phyloP scores from a whole-genome alignment of 1,140 invertebrate species.

The Bacillus rossius region DNA sequence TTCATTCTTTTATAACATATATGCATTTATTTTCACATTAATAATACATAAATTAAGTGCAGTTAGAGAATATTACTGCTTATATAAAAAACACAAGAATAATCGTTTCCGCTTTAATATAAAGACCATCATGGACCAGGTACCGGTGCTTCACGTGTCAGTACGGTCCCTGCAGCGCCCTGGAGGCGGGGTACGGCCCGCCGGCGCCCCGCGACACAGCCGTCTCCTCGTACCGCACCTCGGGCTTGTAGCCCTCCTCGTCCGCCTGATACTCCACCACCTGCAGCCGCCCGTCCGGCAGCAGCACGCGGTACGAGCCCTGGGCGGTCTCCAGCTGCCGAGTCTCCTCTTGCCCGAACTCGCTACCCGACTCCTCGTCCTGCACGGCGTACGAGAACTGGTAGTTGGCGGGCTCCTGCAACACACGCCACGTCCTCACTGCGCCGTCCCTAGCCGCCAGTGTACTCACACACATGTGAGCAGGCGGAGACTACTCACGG shows the following conservation, averaged over 20 bases:
- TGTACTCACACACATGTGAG: too few species aligned
- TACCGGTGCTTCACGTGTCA: too few species aligned
- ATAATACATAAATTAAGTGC: too few species aligned
- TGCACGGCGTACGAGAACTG: slow-evolving; percentile 60
- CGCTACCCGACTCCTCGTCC: slow-evolving; percentile 62
- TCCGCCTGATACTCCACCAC: slow-evolving; percentile 79
- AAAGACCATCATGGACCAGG: too few species aligned
- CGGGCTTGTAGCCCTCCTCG: slow-evolving; percentile 72
- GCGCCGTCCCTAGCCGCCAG: slow-evolving; percentile 65
- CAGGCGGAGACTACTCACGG: background rate
- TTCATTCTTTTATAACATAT: too few species aligned
- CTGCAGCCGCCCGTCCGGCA: slow-evolving; percentile 81
- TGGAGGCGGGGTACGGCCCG: background rate
- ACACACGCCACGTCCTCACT: slow-evolving; percentile 30
- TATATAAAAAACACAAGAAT: too few species aligned
- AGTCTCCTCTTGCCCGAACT: slow-evolving; percentile 76
- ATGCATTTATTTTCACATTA: too few species aligned
- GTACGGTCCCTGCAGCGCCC: background rate
- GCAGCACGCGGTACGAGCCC: slow-evolving; percentile 77
- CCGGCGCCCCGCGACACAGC: background rate
- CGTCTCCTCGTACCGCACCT: slow-evolving; percentile 68
- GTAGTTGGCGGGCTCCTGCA: slow-evolving; percentile 57
- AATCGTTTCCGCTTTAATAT: too few species aligned
- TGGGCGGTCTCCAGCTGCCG: slow-evolving; percentile 70
- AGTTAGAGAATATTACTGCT: too few species aligned